Evolutionary conservation across 1,140 invertebrate genomes (phyloP), one percentile per base, ranked within the genome.

Genomic region (Armadillidium nasatum): DNA sequence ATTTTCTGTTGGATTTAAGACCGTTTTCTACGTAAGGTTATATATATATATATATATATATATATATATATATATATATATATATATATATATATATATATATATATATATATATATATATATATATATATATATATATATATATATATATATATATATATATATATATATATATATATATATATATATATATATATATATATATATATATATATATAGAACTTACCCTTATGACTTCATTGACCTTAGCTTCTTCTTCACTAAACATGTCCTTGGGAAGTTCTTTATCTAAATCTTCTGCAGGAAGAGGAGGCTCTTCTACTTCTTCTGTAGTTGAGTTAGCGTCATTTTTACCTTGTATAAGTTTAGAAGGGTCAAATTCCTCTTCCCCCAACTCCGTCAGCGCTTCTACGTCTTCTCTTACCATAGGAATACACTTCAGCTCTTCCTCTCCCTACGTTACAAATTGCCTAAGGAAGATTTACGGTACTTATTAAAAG

Each of bases 181-280:
- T 60, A 60, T 60, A 60, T 60, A 60, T 60, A 60, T 60, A 60
- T 60, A 60, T 60, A 60, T 60, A 60, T 60, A 60, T 60, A 60
- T 60, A 60, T 60, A 60, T 60, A 60, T 60, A 60, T 60, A 60
- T 60, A 60, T 60, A 60, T 60, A 60, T 60, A 60, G 50, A 7
- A 60, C 50, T 60, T 19, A 60, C 50, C 50, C 19, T 60, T 13
- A 60, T 60, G 50, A 60, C 50, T 7, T 60, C 50, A 60, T 60
- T 60, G 11, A 60, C 11, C 7, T 60, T 60, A 19, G 50, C 50
- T 60, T 60, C 50, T 60, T 60, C 50, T 2, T 60, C 50, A 4
- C 19, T 7, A 19, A 60, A 60, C 50, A 60, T 19, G 50, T 60
- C 50, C 19, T 60, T 60, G 2, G 7, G 2, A 19, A 60, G 50